Percentiles rank a stretch among this genome's conserved stretches.
phyloP scores from a whole-genome alignment of 2,888 invertebrate species.

The Ferdinandea cuprea region DNA sequence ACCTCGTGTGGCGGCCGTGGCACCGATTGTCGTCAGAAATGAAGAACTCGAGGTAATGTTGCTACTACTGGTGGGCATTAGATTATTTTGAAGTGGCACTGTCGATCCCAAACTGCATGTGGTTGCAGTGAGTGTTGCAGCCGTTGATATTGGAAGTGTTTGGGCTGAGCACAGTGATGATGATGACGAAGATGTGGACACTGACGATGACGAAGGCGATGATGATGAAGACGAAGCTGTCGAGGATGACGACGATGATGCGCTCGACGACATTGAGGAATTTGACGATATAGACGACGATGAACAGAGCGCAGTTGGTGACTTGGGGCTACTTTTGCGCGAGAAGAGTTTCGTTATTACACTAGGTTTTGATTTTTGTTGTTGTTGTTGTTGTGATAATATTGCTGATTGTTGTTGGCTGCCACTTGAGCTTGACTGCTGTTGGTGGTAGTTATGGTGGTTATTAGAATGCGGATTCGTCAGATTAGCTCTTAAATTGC shows the following conservation, averaged over 20 bases:
- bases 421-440: constrained; percentile 68
- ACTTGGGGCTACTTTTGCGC: constrained; percentile 83
- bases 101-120: constrained; percentile 79
- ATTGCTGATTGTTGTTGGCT: constrained; percentile 68
- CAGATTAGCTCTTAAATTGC: constrained; percentile 75
- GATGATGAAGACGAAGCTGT: constrained; percentile 78
- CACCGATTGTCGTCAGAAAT: constrained; percentile 68
- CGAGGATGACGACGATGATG: constrained; percentile 76
- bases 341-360: constrained; percentile 83
- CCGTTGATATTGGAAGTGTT: constrained; percentile 80
- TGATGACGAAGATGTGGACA: constrained; percentile 75
- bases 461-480: constrained; percentile 74
- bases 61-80: constrained; percentile 61
- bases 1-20: constrained; percentile 35
- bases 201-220: constrained; percentile 77
- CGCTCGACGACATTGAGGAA: constrained; percentile 70
- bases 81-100: constrained; percentile 71
- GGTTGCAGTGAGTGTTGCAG: constrained; percentile 81
- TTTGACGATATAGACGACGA: constrained; percentile 74
- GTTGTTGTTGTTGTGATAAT: constrained; percentile 70
- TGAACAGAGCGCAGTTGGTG: constrained; percentile 79
- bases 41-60: constrained; percentile 66
- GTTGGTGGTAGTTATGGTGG: constrained; percentile 72
- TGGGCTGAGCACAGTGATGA: constrained; percentile 72
- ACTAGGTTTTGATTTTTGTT: constrained; percentile 82